Evolutionary conservation across 2,113 vertebrate species (phyloP), one percentile per base, ranked within the genome.

Genomic region (Malurus alboscapulatus): DNA sequence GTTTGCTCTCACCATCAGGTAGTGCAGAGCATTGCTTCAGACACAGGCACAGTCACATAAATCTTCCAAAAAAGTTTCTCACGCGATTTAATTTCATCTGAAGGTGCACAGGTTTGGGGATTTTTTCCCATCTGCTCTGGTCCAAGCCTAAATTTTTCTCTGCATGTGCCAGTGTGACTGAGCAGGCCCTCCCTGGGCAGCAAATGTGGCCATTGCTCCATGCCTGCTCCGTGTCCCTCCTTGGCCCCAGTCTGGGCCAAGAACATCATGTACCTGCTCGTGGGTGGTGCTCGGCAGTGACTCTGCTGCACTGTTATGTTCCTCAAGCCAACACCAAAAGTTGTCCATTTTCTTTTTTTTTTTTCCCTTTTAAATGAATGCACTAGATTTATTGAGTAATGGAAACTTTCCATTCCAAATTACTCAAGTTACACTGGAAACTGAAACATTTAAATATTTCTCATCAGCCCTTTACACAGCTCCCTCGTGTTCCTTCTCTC

Each of bases 361-460:
- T 55, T 21, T 17, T 7, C 0, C 7, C 17, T 40, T 81, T 82
- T 53, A 83, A 92, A 82, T 32, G 40, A 90, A 29, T 34, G 10
- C 32, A 71, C 32, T 84, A 71, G 65, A 92, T 95, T 96, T 97
- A 92, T 84, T 96, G 53, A 75, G 87, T 79, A 92, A 93, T 85
- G 87, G 90, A 91, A 96, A 95, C 57, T 91, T 94, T 93, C 82
- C 93, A 65, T 77, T 92, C 91, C 93, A 90, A 91, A 57, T 92
- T 58, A 83, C 87, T 93, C 68, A 4, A 88, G 69, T 80, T 85
- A 79, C 5, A 7, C 69, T 95, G 91, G 84, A 87, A 92, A 77
- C 54, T 2, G 68, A 92, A 95, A 90, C 38, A 89, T 78, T 89
- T 90, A 89, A 93, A 77, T 78, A 88, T 81, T 92, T 88, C 84